A percentile compares a stretch with the other conserved stretches of the same genome.
phyloP scores from a whole-genome alignment of 2,888 invertebrate species.

The Nemurella pictetii region DNA sequence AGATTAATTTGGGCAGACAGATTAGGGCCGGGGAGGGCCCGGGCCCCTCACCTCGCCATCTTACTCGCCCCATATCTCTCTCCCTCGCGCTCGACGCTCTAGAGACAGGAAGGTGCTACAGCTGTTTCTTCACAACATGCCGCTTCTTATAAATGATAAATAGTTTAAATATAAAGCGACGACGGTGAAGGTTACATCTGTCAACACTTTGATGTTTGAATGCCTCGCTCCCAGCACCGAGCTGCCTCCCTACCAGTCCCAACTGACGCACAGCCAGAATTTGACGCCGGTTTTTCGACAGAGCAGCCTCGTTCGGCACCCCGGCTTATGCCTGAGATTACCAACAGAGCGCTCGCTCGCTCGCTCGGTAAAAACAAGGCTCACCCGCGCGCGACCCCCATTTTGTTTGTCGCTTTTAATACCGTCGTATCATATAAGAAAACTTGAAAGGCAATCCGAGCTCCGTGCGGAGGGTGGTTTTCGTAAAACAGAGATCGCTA shows the following conservation, averaged over 20 bases:
- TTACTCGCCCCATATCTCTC: not conserved
- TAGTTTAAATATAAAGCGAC: conserved; percentile 11
- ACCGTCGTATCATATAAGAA: not conserved
- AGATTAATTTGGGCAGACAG: conserved; percentile 18
- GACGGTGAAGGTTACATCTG: conserved; percentile 15
- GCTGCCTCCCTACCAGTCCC: not conserved
- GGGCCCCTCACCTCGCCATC: not conserved
- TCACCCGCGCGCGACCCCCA: not conserved
- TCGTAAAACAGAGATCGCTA: not conserved
- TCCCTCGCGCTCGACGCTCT: not conserved
- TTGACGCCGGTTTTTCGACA: not conserved
- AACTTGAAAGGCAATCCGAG: not conserved
- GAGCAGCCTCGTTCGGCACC: not conserved
- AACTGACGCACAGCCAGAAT: not conserved
- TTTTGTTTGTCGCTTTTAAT: not conserved
- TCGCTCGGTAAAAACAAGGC: not conserved
- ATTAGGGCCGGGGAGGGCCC: not conserved
- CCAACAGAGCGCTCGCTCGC: too few relatives aligned
- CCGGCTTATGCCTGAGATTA: not conserved
- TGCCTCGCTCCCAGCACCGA: not conserved
- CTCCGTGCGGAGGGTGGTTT: not conserved
- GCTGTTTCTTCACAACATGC: conserved; percentile 22
- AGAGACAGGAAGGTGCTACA: not conserved
- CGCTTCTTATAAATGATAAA: conserved; percentile 23
- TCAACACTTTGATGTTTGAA: conserved; percentile 20